Evolutionary conservation across 2,888 invertebrate genomes (phyloP), one percentile per base, ranked within the genome.

Genomic region (Cyclophora punctaria): DNA sequence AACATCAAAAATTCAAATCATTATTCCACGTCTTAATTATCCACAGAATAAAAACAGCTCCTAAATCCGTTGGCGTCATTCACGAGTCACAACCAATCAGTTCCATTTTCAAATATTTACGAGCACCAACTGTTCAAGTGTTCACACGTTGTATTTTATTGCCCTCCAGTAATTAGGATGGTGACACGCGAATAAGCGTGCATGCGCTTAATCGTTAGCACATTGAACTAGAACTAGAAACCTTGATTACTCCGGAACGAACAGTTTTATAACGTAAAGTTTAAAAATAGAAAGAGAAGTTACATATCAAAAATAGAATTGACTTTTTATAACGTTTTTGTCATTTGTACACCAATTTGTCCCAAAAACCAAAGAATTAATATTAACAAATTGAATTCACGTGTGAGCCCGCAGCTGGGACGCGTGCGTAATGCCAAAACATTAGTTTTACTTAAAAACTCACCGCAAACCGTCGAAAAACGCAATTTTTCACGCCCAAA

Each of bases 401-500:
- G 73, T 81, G 84, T 73, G 68, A 61, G 85, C 83, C 58, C 51
- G 69, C 62, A 62, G 67, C 71, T 77, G 82, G 81, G 74, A 78
- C 75, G 75, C 75, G 74, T 60, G 73, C 68, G 60, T 85, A 84
- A 86, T 81, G 75, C 74, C 66, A 72, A 78, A 83, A 78, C 80
- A 87, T 87, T 83, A 78, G 73, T 87, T 82, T 80, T 77, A 74
- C 82, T 84, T 83, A 82, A 77, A 72, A 72, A 74, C 70, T 61
- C 52, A 81, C 84, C 84, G 73, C 85, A 79, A 73, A 82, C 81
- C 81, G 72, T 71, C 77, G 57, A 71, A 73, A 80, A 85, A 83
- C 74, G 69, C 76, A 70, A 88, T 88, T 87, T 79, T 87, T 87
- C 86, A 88, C 83, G 84, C 75, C 71, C 67, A 80, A 82, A 82